Evolutionary conservation across 2,888 invertebrate genomes (phyloP), one percentile per base, ranked within the genome.

Genomic region (Pherbina coryleti): DNA sequence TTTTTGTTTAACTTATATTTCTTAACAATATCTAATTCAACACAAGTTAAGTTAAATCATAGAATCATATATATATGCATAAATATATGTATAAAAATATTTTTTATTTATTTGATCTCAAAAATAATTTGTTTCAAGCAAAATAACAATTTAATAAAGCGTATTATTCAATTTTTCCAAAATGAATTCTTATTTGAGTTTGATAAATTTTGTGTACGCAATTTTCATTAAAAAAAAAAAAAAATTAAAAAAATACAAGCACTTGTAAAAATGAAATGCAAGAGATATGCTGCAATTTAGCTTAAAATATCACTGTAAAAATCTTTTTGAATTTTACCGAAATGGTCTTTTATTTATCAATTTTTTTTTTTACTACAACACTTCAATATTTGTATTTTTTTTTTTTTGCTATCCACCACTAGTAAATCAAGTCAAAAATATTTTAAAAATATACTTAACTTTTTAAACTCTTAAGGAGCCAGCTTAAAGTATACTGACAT

Each of bases 91-190:
- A 28, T 55, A 55, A 3, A 19, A 75, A 37, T 74, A 57, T 77
- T 79, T 80, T 75, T 79, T 77, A 80, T 80, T 79, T 80, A 80
- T 79, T 85, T 85, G 85, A 85, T 85, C 85, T 85, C 85, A 85
- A 85, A 82, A 83, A 73, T 55, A 73, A 85, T 82, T 82, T 84
- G 83, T 84, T 82, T 81, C 85, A 84, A 83, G 83, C 82, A 82
- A 84, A 84, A 82, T 84, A 84, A 84, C 44, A 44, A 44, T 44
- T 44, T 44, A 44, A 14, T 44, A 44, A 44, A 44, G 44, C 44
- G 44, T 44, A 44, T 44, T 44, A 44, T 11, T 11, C 44, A 3
- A 44, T 44, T 44, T 44, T 44, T 14, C 14, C 44, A 44, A 77
- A 71, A 79, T 78, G 71, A 76, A 80, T 78, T 69, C 57, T 62